Base-by-base conservation (phyloP, 2,888 invertebrate genomes). In the Meteorus cinctellus region DNA sequence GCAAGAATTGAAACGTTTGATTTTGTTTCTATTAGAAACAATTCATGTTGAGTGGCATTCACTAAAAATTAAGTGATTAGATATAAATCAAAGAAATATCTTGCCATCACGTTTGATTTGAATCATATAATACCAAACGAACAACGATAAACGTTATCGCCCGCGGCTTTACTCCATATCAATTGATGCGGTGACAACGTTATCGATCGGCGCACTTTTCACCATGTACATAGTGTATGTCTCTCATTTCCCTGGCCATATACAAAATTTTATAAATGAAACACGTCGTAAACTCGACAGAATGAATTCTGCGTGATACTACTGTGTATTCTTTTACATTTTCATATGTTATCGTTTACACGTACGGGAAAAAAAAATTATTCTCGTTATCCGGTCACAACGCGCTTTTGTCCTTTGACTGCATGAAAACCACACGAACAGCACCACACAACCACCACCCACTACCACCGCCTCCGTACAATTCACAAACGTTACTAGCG, bases 401-500 rank as follows among this genome's bases (percentile, higher is more conserved):
- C 36, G 19, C 48, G 55, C 19, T 19, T 29, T 31, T 69, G 29
- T 55, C 19, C 6, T 36, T 62, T 62, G 48, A 16, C 6, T 48
- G 10, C 62, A 62, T 62, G 12, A 62, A 59, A 48, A 19, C 31
- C 14, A 16, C 16, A 68, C 31, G 12, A n/a, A 31, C n/a, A 48
- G 34, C 34, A 55, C 12, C 8, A 48, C 34, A 29, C 62, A 24
- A 72, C 48, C 60, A 63, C 45, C 45, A 48, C 51, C 34, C 6
- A 19, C 34, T 29, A 72, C 74, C 67, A 79, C 80, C 77, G 79
- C 77, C 78, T 81, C 79, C 76, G 67, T 74, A 77, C 79, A 75
- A 76, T 76, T 80, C 82, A 74, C 79, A 77, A 80, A 79, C 74
- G 79, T 75, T 77, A 81, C 81, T 80, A 81, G 75, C 79, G 74